phyloP scores from a whole-genome alignment of 2,888 invertebrate genomes.

The Homarus gammarus region DNA sequence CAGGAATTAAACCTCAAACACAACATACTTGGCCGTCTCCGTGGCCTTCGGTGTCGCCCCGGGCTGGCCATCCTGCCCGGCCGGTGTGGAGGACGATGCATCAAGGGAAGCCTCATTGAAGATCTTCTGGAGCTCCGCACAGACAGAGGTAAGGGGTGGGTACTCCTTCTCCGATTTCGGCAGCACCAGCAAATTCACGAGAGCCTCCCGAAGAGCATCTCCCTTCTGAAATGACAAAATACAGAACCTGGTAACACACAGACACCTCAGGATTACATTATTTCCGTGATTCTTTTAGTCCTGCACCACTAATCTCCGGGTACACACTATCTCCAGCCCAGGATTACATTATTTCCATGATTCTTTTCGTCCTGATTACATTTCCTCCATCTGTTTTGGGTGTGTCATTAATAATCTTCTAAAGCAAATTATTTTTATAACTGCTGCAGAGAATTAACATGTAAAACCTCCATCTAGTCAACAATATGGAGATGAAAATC shows the following conservation, averaged over 20 bases:
- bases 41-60: background rate
- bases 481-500: no score
- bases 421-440: no score
- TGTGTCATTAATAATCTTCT: no score
- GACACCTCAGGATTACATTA: background rate
- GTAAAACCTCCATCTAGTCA: no score
- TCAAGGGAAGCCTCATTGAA: slow-evolving; percentile 53
- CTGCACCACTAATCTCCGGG: no score
- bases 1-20: background rate
- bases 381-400: no score
- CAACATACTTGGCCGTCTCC: slow-evolving; percentile 34
- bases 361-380: no score
- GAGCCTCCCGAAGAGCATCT: slow-evolving; percentile 83
- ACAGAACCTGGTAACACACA: background rate
- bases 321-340: no score
- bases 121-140: slow-evolving; percentile 57
- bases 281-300: background rate
- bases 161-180: slow-evolving; percentile 60
- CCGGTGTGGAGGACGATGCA: slow-evolving; percentile 13
- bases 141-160: slow-evolving; percentile 50
- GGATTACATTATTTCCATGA: no score
- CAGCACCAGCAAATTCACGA: slow-evolving; percentile 62
- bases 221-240: slow-evolving; percentile 83
- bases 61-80: slow-evolving; percentile 29
- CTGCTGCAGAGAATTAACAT: no score